These are phyloP conservation scores for Anguilla japonica DNA, from an alignment of 2,113 vertebrate genomes.

Conservation along the genomic window DNA sequence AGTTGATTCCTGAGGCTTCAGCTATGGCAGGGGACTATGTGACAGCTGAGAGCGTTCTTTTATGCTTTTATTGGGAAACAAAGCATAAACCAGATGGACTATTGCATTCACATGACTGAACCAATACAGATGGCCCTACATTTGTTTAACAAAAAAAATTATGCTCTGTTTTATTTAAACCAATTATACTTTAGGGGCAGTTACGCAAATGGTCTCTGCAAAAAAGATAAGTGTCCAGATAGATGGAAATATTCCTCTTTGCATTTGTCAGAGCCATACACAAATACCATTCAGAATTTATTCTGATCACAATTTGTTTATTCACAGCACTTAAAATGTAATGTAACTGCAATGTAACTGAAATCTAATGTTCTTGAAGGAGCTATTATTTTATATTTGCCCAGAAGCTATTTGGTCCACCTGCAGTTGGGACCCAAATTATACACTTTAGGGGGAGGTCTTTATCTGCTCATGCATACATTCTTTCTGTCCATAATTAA, in stretches of 20 bases:
- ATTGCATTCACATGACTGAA: not conserved
- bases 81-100: not conserved
- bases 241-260: not conserved
- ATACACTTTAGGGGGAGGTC: not conserved
- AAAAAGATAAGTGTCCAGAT: not conserved
- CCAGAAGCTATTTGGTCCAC: not conserved
- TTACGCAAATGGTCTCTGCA: not conserved
- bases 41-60: not conserved
- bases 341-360: not conserved
- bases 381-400: not conserved
- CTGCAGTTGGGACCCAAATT: not conserved
- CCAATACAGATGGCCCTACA: not conserved
- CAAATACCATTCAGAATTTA: not conserved
- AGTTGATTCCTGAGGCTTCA: not conserved
- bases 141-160: not conserved
- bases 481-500: not conserved
- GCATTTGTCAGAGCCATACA: not conserved
- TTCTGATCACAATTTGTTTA: not conserved
- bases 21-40: not conserved
- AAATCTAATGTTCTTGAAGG: not conserved
- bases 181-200: not conserved
- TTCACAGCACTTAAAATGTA: not conserved
- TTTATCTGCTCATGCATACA: not conserved
- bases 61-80: not conserved
- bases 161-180: not conserved